These are phyloP conservation scores for Mamestra configurata DNA, from an alignment of 1,140 invertebrate species.

Conservation along the genomic window DNA sequence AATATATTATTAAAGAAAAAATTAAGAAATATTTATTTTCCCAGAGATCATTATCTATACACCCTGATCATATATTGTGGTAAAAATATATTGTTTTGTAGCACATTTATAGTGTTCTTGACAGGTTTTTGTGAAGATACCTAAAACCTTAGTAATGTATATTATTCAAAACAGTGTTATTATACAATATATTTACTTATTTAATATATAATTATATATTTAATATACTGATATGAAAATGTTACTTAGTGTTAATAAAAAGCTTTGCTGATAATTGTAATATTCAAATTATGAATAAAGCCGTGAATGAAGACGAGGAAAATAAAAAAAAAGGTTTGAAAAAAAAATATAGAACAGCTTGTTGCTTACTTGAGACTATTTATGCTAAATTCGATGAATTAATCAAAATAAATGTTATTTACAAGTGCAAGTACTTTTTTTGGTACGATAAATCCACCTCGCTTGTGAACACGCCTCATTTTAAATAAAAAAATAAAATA, in stretches of 20 bases:
- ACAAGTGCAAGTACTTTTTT: not conserved
- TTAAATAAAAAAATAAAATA: too few species aligned
- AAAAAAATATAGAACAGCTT: not conserved
- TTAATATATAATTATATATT: not conserved
- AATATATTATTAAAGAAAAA: not conserved
- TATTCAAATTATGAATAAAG: not conserved
- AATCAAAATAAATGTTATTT: not conserved
- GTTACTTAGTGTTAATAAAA: not conserved
- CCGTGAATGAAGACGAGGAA: not conserved
- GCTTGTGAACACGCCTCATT: slow-evolving; percentile 4
- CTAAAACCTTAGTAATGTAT: not conserved
- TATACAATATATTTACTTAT: slow-evolving; percentile 1
- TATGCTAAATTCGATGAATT: not conserved
- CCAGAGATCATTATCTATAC: not conserved
- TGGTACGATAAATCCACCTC: not conserved
- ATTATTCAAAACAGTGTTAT: not conserved
- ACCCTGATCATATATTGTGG: not conserved
- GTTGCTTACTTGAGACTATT: not conserved
- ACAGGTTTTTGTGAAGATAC: slow-evolving; percentile 1
- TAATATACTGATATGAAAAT: not conserved
- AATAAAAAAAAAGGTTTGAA: not conserved
- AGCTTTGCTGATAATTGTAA: not conserved
- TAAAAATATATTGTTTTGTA: not conserved
- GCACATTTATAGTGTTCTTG: not conserved
- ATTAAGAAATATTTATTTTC: not conserved